A percentile compares a stretch with the other conserved stretches of the same genome.
Conservation (phyloP, 2,888 invertebrate genomes). For the Campopleginae sp. region DNA sequence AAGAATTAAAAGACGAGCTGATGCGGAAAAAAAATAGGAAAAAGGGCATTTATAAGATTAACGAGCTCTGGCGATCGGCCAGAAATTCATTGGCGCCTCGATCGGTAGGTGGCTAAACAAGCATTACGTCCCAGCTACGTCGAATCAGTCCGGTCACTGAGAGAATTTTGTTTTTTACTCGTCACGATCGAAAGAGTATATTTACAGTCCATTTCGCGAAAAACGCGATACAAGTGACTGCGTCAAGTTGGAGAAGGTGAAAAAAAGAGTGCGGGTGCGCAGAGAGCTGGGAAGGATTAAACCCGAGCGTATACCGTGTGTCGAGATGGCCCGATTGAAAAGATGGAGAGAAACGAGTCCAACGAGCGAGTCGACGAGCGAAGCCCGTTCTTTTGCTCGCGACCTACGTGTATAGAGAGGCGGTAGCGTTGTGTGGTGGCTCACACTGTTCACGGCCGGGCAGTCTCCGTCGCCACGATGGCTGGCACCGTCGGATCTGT, state of each 20-base stretch:
- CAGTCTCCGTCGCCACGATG: slow-evolving; percentile 81
- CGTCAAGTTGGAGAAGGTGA: slow-evolving; percentile 23
- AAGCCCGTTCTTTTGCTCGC: slow-evolving; percentile 58
- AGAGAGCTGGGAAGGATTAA: neutral
- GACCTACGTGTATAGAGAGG: slow-evolving; percentile 50
- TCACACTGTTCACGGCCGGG: slow-evolving; percentile 61
- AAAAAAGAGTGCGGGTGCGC: neutral
- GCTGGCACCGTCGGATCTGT: slow-evolving; percentile 83
- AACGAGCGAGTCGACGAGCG: slow-evolving; percentile 44
- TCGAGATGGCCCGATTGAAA: slow-evolving; percentile 54
- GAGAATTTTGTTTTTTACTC: neutral
- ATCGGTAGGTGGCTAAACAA: neutral
- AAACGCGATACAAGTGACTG: slow-evolving; percentile 6
- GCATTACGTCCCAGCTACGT: neutral
- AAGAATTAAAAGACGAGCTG: neutral
- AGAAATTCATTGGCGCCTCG: slow-evolving; percentile 7
- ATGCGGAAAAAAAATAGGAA: neutral
- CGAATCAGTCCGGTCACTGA: neutral
- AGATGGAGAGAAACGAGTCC: slow-evolving; percentile 65
- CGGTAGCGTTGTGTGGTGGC: slow-evolving; percentile 31
- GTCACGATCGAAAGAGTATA: neutral
- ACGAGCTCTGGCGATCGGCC: neutral
- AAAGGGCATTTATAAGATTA: neutral
- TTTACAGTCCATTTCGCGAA: neutral
- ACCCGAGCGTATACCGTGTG: slow-evolving; percentile 6